These are phyloP conservation scores for Oostethus manadensis DNA, from an alignment of 2,113 vertebrate species.

Conservation along the genomic window DNA sequence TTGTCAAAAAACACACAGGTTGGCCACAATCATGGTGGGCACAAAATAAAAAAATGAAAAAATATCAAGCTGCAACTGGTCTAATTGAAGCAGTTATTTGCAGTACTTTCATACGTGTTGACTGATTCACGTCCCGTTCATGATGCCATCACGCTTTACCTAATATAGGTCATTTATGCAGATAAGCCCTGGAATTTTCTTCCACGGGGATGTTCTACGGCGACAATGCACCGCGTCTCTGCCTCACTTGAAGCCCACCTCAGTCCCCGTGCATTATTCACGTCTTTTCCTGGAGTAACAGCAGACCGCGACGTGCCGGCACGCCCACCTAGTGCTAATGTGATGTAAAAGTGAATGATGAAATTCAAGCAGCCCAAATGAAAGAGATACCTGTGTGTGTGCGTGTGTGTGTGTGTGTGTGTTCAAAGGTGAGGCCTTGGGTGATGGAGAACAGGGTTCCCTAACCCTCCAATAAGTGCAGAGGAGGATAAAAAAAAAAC, in stretches of 20 bases:
- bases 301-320: conserved; percentile 33
- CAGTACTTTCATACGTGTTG: not conserved
- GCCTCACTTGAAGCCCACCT: conserved; percentile 11
- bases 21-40: too few relatives aligned
- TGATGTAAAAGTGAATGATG: conserved; percentile 76
- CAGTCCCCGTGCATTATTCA: conserved; percentile 64
- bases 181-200: conserved; percentile 1
- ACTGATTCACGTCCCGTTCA: not conserved
- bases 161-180: not conserved
- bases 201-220: conserved; percentile 11
- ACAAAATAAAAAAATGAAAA: not conserved
- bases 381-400: conserved; percentile 53
- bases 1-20: too few relatives aligned
- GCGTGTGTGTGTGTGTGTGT: conserved; percentile 17
- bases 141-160: not conserved
- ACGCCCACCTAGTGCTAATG: conserved; percentile 59
- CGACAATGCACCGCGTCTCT: conserved; percentile 8
- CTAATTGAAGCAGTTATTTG: not conserved
- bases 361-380: conserved; percentile 73
- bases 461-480: conserved; percentile 64
- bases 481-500: conserved; percentile 62
- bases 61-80: not conserved
- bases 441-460: conserved; percentile 64
- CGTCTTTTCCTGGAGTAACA: conserved; percentile 51
- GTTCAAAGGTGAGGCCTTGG: conserved; percentile 74